phyloP scores from a whole-genome alignment of 2,113 vertebrate species.

The Hippocampus guttulatus region DNA sequence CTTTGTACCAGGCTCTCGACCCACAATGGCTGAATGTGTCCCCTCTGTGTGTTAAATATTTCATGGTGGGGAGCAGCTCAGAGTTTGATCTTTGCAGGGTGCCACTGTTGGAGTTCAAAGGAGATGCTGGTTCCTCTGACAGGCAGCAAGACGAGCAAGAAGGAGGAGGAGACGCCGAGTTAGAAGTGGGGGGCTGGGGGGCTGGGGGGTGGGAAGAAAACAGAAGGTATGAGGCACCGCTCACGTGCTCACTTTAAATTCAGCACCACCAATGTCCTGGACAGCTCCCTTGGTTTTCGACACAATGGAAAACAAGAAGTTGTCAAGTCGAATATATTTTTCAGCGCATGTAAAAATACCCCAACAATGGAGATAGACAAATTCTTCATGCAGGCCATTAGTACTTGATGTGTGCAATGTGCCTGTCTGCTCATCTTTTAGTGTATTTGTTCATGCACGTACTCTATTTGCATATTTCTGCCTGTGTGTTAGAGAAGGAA shows the following conservation, averaged over 20 bases:
- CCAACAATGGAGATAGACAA: not conserved
- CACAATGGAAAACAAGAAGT: slow-evolving; percentile 22
- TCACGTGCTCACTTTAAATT: slow-evolving; percentile 41
- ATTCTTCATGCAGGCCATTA: slow-evolving; percentile 15
- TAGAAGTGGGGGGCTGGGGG: slow-evolving; percentile 18
- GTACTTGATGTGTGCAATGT: slow-evolving; percentile 21
- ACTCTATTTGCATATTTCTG: slow-evolving; percentile 19
- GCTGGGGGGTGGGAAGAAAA: slow-evolving; percentile 14
- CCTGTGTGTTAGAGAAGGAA: slow-evolving; percentile 33
- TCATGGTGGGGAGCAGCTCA: slow-evolving; percentile 60
- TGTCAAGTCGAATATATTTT: not conserved
- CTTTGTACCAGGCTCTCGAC: slow-evolving; percentile 54
- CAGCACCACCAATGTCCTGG: slow-evolving; percentile 58
- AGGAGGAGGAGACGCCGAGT: slow-evolving; percentile 22
- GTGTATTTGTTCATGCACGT: slow-evolving; percentile 26
- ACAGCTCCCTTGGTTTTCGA: slow-evolving; percentile 52
- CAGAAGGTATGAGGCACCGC: slow-evolving; percentile 16
- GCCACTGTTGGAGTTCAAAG: slow-evolving; percentile 69
- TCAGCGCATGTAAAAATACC: slow-evolving; percentile 15
- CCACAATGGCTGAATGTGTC: slow-evolving; percentile 58
- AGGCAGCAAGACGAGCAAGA: slow-evolving; percentile 46
- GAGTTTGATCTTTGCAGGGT: slow-evolving; percentile 67
- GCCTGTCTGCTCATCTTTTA: slow-evolving; percentile 19
- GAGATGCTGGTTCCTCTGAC: slow-evolving; percentile 57
- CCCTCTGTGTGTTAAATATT: slow-evolving; percentile 69